These are phyloP conservation scores for Cinara cedri DNA, from an alignment of 2,888 invertebrate genomes.

Conservation along the genomic window DNA sequence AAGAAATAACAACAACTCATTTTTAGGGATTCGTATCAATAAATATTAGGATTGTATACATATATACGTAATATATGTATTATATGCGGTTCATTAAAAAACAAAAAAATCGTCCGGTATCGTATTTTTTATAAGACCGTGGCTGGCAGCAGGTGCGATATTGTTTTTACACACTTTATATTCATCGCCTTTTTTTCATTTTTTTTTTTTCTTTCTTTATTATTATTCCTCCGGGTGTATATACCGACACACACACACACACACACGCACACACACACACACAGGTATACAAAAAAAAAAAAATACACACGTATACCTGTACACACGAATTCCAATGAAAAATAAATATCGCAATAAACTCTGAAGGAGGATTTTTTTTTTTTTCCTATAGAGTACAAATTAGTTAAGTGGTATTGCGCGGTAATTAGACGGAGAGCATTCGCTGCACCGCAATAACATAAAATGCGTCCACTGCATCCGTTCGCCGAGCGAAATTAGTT, in stretches of 20 bases:
- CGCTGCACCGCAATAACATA: too few relatives aligned
- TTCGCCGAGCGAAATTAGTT: constrained; percentile 4
- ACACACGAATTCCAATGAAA: background rate
- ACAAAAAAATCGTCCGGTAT: background rate
- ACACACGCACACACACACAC: background rate
- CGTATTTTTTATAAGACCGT: background rate
- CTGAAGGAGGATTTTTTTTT: too few relatives aligned
- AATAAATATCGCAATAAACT: background rate
- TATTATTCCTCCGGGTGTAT: too few relatives aligned
- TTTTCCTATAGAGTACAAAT: background rate
- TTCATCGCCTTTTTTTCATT: background rate
- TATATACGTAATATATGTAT: too few relatives aligned
- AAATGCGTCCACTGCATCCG: background rate
- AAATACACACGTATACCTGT: background rate
- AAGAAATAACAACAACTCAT: too few relatives aligned
- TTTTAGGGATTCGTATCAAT: background rate
- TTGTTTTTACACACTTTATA: background rate
- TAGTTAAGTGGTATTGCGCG: background rate
- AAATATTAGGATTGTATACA: too few relatives aligned
- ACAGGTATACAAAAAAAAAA: background rate
- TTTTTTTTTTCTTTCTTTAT: too few relatives aligned
- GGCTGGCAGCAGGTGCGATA: too few relatives aligned
- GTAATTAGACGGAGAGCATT: background rate
- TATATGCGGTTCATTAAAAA: background rate
- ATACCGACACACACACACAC: too few relatives aligned